These are phyloP conservation scores for Musca domestica DNA, from an alignment of 1,140 invertebrate genomes.

Conservation along the genomic window DNA sequence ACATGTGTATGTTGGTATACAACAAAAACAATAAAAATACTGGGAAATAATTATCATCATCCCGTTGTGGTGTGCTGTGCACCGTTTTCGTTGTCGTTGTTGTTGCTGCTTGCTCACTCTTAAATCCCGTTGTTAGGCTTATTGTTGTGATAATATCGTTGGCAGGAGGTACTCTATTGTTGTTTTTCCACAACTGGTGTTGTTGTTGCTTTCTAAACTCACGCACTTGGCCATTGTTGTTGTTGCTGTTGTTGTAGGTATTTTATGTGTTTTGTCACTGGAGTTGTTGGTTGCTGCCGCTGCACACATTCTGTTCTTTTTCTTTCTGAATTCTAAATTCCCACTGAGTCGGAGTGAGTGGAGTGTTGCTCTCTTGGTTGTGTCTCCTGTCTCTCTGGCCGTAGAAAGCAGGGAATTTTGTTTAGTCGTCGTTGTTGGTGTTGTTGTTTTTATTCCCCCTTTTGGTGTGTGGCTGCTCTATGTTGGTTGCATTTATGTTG, in stretches of 20 bases:
- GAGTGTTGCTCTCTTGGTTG: no score
- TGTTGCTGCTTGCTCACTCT: neutral
- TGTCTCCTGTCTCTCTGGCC: no score
- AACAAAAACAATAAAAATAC: slow-evolving; percentile 18
- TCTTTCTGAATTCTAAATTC: no score
- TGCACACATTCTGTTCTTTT: no score
- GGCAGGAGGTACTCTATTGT: no score
- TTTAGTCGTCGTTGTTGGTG: neutral
- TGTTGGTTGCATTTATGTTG: slow-evolving; percentile 12
- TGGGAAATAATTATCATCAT: slow-evolving; percentile 26
- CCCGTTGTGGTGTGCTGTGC: slow-evolving; percentile 14
- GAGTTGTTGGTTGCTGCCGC: no score
- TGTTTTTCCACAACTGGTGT: neutral
- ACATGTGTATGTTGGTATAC: neutral
- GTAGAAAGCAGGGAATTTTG: slow-evolving; percentile 17
- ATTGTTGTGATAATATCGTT: neutral
- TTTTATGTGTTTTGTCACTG: no score
- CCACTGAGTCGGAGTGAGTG: no score
- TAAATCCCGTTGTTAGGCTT: neutral
- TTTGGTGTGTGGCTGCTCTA: neutral
- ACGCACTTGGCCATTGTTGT: neutral
- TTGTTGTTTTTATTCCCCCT: neutral
- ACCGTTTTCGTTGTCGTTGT: neutral
- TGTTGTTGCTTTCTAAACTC: slow-evolving; percentile 4
- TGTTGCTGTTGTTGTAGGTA: neutral